phyloP scores from a whole-genome alignment of 1,140 invertebrate species.

The Drosophila bocki region DNA sequence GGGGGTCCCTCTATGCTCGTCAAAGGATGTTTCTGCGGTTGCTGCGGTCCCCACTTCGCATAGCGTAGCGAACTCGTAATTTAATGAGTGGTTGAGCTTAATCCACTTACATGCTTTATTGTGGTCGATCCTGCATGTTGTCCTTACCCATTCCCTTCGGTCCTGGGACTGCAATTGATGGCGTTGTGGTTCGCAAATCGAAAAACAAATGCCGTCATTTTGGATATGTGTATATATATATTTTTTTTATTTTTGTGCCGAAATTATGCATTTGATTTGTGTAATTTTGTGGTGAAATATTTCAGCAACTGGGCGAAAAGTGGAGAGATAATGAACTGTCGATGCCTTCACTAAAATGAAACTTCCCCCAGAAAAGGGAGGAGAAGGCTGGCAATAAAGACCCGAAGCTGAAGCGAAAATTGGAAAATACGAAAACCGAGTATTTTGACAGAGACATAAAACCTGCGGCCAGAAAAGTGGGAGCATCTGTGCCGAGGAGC shows the following conservation, averaged over 20 bases:
- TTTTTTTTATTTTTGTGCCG: conserved; percentile 2
- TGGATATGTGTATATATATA: background rate
- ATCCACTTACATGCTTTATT: conserved; percentile 73
- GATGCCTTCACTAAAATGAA: background rate
- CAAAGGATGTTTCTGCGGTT: conserved; percentile 66
- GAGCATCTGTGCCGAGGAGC: conserved; percentile 17
- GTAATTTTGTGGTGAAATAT: conserved; percentile 42
- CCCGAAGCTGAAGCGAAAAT: conserved; percentile 27
- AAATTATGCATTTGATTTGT: conserved; percentile 53
- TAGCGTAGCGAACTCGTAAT: conserved; percentile 44
- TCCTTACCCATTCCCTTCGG: background rate
- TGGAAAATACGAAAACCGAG: conserved; percentile 31
- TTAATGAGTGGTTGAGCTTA: conserved; percentile 70
- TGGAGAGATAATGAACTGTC: conserved; percentile 23
- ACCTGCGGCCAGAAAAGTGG: conserved; percentile 32
- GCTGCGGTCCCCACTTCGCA: conserved; percentile 29
- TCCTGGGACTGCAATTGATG: conserved; percentile 33
- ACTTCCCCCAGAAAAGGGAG: conserved; percentile 1
- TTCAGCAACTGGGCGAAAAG: conserved; percentile 11
- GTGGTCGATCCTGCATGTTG: conserved; percentile 43
- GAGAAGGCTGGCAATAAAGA: conserved; percentile 22
- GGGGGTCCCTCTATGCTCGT: conserved; percentile 22
- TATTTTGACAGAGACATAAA: conserved; percentile 54
- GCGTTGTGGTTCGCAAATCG: conserved; percentile 48
- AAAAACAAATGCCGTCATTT: conserved; percentile 53